These are phyloP conservation scores for Cynocephalus volans DNA, from an alignment of 2,113 vertebrate genomes.

Conservation along the genomic window DNA sequence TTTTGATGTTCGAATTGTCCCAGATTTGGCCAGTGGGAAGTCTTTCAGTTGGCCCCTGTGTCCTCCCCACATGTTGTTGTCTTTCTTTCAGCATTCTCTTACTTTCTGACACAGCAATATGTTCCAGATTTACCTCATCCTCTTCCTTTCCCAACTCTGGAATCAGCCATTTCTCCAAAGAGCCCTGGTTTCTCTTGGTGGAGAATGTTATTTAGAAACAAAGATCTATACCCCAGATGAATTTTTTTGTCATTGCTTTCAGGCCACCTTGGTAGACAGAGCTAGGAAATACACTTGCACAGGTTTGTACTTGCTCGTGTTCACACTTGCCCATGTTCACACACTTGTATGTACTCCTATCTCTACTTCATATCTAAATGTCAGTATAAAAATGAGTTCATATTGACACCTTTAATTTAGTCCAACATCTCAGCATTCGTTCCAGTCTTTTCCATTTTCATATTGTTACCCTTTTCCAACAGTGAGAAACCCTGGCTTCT, in stretches of 20 bases:
- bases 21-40: neutral
- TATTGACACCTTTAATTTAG: neutral
- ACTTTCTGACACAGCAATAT: neutral
- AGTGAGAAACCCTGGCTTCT: neutral
- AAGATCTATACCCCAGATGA: neutral
- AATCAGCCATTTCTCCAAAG: neutral
- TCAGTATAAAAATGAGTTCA: neutral
- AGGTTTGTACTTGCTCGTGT: neutral
- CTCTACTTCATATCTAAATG: neutral
- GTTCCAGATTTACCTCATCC: neutral
- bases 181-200: neutral
- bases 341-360: neutral
- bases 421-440: neutral
- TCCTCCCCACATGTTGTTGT: neutral
- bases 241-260: conserved; percentile 3
- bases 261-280: neutral
- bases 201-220: neutral
- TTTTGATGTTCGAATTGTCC: conserved; percentile 25
- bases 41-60: neutral
- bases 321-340: neutral
- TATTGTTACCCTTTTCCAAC: neutral
- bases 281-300: neutral
- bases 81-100: conserved; percentile 18
- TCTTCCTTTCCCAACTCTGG: neutral
- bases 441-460: neutral